Conservation (phyloP, 2,888 invertebrate genomes). For the Cephus nigrinus region DNA sequence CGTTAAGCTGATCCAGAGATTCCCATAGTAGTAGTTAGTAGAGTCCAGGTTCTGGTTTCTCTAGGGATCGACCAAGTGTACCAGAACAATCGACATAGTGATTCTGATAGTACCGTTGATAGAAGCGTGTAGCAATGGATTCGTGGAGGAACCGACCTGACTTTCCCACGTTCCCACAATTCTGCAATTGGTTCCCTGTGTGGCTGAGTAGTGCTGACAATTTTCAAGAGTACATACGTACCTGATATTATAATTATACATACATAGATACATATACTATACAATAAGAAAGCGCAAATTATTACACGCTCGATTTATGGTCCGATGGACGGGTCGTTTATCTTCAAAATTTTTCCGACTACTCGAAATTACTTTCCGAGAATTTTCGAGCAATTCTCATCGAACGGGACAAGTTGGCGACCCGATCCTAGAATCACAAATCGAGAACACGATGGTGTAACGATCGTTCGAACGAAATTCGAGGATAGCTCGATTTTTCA, state of each 20-base stretch:
- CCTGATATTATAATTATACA: slow-evolving; percentile 10
- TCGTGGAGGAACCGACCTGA: slow-evolving; percentile 10
- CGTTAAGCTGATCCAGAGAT: slow-evolving; percentile 36
- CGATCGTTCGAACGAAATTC: no score
- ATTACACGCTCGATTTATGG: background rate
- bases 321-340: background rate
- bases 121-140: no score
- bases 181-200: slow-evolving; percentile 11
- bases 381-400: no score
- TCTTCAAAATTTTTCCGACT: background rate
- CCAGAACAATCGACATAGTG: no score
- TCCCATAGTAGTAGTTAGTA: slow-evolving; percentile 23
- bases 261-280: slow-evolving; percentile 6
- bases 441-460: background rate
- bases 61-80: no score
- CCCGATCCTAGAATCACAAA: background rate
- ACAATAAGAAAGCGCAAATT: slow-evolving; percentile 5
- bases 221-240: slow-evolving; percentile 11
- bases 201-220: slow-evolving; percentile 38
- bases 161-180: slow-evolving; percentile 5
- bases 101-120: no score
- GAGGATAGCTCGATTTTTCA: no score
- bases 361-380: no score
- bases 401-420: background rate
- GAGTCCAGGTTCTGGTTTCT: no score